Base-by-base conservation (phyloP, 2,797 vertebrate genomes). In the Glyptemys insculpta region DNA sequence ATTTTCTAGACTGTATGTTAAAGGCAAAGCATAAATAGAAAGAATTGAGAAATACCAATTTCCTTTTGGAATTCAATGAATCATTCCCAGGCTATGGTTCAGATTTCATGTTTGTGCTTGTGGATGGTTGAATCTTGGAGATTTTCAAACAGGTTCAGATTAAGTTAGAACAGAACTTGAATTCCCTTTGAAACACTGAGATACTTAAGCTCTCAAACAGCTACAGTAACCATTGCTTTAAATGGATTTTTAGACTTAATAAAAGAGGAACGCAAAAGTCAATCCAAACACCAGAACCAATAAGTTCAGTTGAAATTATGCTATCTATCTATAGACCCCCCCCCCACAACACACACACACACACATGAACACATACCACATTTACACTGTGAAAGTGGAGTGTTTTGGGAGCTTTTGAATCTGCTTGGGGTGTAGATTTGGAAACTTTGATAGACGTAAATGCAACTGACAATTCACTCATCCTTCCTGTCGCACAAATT, bases 1-100 rank as follows among this genome's bases (percentile, higher is more conserved):
- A 50, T 91, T 96, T 97, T 95, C 76, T 95, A 62, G 94, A 86
- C 85, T 15, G 0, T 49, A n/a, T 41, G 8, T 79, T 93, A 90
- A 59, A n/a, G 37, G 44, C 16, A 57, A 84, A 14, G 44, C n/a
- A 91, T 80, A 96, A 88, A 74, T 62, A 68, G 21, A 93, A 96
- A 92, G 12, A 93, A 53, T 5, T 80, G 76, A 94, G 86, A 94
- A 92, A 79, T 78, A 53, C 10, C 34, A 52, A 12, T 87, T 25
- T 90, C 83, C 41, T 6, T 87, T 94, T 93, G 88, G 86, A 34
- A 87, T 92, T 83, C 59, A 47, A 10, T 92, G 56, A 91, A 16
- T 68, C 72, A 91, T 88, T 83, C 21, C 90, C 52, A 87, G 81
- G 80, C 83, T 92, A 7, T 21, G 52, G 37, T n/a, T 89, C n/a